Base-by-base conservation (phyloP, 2,797 vertebrate species). In the Peromyscus nudipes region DNA sequence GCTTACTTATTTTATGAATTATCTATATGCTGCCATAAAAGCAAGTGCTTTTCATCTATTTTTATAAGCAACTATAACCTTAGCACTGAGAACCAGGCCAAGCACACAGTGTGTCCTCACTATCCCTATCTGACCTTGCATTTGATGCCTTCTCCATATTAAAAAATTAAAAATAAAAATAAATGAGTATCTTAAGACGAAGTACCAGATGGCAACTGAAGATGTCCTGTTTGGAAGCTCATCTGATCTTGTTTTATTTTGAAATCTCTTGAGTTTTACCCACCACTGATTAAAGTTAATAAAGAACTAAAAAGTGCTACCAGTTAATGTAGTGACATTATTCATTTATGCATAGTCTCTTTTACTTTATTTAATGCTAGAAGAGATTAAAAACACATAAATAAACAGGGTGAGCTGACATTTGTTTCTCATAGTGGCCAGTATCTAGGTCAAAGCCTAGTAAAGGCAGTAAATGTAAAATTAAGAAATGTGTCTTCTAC, bases 221-320 rank as follows among this genome's bases (percentile, higher is more conserved):
- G 79, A 67, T n/a, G 7, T 60, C 81, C 75, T 62, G 17, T 92
- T 77, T 81, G 29, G 8, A 83, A 46, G 37, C 55, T 95, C 29
- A 46, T 83, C 27, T 71, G 62, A 64, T 37, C 88, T 92, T 91
- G 16, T 65, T 40, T 43, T 10, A 80, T 57, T 89, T 75, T 83
- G 49, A 88, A 85, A 55, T 92, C 67, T 55, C 62, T 86, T 57
- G 25, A 65, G 43, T 91, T 97, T 91, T 79, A 94, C 40, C 73
- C 21, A 60, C 37, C 80, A 91, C 91, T 94, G 83, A 91, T 46
- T 76, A 96, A 94, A 96, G 81, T 80, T 89, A 94, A 92, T 95
- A 90, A 95, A 95, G 84, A 95, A 83, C 82, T 92, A 86, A 83
- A 93, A 91, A 91, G 8, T 25, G 31, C 76, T 17, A 67, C 43